These are phyloP conservation scores for Xiphophorus maculatus DNA, from an alignment of 2,113 vertebrate genomes.

Conservation along the genomic window DNA sequence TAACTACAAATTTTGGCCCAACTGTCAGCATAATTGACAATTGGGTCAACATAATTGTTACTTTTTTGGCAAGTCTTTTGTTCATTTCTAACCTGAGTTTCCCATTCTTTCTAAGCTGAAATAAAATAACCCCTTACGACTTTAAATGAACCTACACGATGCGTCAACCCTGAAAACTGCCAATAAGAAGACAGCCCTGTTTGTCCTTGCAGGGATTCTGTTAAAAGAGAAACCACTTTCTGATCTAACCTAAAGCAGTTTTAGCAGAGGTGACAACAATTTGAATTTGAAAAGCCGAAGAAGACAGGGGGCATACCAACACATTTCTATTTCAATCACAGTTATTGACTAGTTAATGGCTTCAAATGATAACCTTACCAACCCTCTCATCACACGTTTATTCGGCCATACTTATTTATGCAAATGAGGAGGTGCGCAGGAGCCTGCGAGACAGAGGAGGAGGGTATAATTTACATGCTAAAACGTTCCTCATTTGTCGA, in stretches of 20 bases:
- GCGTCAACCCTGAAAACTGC: too few species aligned
- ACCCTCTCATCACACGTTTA: conserved; percentile 38
- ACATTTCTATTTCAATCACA: conserved; percentile 41
- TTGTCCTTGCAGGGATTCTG: too few species aligned
- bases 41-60: too few species aligned
- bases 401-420: conserved; percentile 33
- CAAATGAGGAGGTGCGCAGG: conserved; percentile 42
- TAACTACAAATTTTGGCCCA: too few species aligned
- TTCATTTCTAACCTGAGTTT: too few species aligned
- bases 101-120: too few species aligned
- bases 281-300: background rate
- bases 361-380: conserved; percentile 34
- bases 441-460: background rate
- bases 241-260: background rate
- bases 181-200: too few species aligned
- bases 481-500: conserved; percentile 32
- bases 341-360: conserved; percentile 42
- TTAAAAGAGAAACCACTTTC: background rate
- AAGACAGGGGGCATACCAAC: background rate
- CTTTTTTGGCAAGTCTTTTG: too few species aligned
- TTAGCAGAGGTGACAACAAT: background rate
- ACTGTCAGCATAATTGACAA: too few species aligned
- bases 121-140: too few species aligned
- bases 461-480: conserved; percentile 47
- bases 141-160: too few species aligned